Percentiles rank a stretch among this genome's conserved stretches.
Evolutionary conservation across 2,797 vertebrate species (phyloP).

Genomic region (Poeciliopsis turneri): DNA sequence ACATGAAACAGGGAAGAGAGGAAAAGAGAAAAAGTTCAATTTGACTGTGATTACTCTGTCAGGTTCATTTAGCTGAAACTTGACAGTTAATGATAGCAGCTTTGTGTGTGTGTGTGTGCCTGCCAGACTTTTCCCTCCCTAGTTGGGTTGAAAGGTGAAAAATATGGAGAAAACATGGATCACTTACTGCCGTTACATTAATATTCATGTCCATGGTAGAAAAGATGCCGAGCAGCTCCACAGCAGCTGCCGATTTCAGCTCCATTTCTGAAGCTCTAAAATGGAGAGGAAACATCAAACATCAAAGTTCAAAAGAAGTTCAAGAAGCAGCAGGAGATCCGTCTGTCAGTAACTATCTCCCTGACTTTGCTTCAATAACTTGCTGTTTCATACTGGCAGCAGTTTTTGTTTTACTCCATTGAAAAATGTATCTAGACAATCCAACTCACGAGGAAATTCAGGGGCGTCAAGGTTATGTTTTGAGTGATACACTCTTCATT

Average conservation of each 20-base stretch:
- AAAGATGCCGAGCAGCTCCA: too few species aligned
- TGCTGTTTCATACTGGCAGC: not conserved
- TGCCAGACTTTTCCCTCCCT: not conserved
- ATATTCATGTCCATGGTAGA: not conserved
- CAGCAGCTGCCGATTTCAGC: not conserved
- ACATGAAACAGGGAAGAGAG: not conserved
- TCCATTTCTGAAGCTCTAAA: not conserved
- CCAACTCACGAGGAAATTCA: not conserved
- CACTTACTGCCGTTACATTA: not conserved
- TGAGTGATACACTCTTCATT: not conserved
- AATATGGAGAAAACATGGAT: not conserved
- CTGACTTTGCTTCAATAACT: not conserved
- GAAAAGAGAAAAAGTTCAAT: not conserved
- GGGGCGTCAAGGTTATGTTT: not conserved
- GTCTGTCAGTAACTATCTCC: not conserved
- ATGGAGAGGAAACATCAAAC: not conserved
- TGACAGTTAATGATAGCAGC: not conserved
- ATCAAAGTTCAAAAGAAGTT: not conserved
- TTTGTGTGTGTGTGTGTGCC: not conserved
- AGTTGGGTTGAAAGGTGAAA: not conserved
- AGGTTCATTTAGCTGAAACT: not conserved
- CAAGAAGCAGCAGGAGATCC: not conserved
- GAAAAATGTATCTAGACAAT: not conserved
- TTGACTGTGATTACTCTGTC: not conserved
- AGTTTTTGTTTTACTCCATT: not conserved